Percentiles rank a stretch among this genome's conserved stretches.
Conservation (phyloP, 2,113 vertebrate species). For the Parus major region DNA sequence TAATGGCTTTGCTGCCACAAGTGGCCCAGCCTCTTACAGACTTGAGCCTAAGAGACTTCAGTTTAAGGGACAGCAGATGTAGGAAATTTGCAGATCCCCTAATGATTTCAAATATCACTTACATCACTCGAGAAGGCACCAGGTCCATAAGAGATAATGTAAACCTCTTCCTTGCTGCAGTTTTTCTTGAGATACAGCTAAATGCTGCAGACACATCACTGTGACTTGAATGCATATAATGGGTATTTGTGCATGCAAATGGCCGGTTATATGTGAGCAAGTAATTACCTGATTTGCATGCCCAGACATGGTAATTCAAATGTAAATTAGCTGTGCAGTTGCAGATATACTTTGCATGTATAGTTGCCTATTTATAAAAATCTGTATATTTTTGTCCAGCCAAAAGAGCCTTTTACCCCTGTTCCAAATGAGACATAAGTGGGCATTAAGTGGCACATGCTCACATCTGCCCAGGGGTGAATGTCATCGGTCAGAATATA, state of each 20-base stretch:
- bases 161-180: constrained; percentile 28
- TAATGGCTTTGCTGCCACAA: neutral
- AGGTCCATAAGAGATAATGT: constrained; percentile 12
- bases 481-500: neutral
- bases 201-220: constrained; percentile 38
- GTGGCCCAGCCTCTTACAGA: neutral
- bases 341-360: constrained; percentile 41
- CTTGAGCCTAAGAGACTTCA: neutral
- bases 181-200: constrained; percentile 28
- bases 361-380: constrained; percentile 33
- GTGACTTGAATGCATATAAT: constrained; percentile 56
- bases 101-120: constrained; percentile 9
- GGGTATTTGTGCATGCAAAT: constrained; percentile 65
- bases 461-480: constrained; percentile 16
- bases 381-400: constrained; percentile 15
- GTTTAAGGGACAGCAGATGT: neutral
- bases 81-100: neutral
- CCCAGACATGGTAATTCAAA: constrained; percentile 66
- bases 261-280: constrained; percentile 45
- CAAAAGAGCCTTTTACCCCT: neutral
- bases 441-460: neutral
- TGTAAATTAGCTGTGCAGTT: constrained; percentile 59
- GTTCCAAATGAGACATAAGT: neutral
- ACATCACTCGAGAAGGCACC: neutral
- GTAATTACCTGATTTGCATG: constrained; percentile 69